Evolutionary conservation across 1,140 invertebrate genomes (phyloP).

Genomic region (Plodia interpunctella): DNA sequence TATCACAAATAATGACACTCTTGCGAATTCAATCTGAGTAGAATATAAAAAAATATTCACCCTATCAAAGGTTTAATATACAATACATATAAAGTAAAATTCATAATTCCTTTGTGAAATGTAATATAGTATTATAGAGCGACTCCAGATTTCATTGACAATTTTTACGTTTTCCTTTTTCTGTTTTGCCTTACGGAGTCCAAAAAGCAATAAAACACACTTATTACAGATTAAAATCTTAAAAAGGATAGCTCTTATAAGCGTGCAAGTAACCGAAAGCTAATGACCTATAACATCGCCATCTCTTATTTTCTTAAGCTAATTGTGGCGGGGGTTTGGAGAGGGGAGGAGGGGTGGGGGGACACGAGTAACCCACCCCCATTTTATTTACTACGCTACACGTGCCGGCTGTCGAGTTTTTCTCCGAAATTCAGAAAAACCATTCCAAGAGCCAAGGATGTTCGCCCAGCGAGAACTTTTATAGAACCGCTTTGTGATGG

Average conservation of each 20-base stretch:
- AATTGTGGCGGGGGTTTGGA: slow-evolving; percentile 1
- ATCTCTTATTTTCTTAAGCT: slow-evolving; percentile 12
- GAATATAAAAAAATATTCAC: no score
- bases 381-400: slow-evolving; percentile 12
- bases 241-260: not conserved
- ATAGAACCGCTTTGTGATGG: not conserved
- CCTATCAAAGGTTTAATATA: no score
- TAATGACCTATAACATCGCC: not conserved
- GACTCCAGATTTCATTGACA: no score
- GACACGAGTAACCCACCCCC: not conserved
- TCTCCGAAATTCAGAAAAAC: slow-evolving; percentile 12
- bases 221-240: no score
- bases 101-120: no score
- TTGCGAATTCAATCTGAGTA: no score
- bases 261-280: not conserved
- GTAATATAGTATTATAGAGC: no score
- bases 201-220: no score
- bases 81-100: no score
- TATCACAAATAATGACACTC: no score
- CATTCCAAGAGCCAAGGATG: not conserved
- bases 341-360: not conserved
- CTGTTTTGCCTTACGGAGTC: no score
- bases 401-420: slow-evolving; percentile 3
- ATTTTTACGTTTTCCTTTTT: no score
- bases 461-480: not conserved